These are phyloP conservation scores for Eueides isabella DNA, from an alignment of 1,140 invertebrate genomes.

Conservation along the genomic window DNA sequence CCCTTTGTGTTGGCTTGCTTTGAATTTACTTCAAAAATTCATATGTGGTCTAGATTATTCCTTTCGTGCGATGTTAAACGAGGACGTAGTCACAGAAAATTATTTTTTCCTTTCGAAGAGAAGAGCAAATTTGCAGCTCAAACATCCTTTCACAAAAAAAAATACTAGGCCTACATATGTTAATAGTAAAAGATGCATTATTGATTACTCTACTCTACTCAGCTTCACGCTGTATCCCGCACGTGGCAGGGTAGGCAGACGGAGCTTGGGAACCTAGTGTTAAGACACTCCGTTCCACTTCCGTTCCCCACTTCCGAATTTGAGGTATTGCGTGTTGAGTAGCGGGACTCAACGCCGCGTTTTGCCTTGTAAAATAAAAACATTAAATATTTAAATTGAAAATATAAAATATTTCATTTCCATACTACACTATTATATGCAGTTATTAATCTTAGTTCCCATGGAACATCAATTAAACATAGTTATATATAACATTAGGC, in stretches of 20 bases:
- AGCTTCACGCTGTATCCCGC: too few relatives aligned
- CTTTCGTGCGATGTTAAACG: slow-evolving; percentile 15
- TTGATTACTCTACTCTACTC: neutral
- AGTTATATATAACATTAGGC: neutral
- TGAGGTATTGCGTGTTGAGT: too few relatives aligned
- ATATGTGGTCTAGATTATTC: slow-evolving; percentile 32
- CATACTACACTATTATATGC: too few relatives aligned
- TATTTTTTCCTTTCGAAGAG: slow-evolving; percentile 32
- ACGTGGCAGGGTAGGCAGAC: too few relatives aligned
- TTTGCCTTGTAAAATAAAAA: too few relatives aligned
- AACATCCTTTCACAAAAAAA: slow-evolving; percentile 8
- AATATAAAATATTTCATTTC: too few relatives aligned
- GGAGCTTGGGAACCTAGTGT: too few relatives aligned
- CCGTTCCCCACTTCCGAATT: too few relatives aligned
- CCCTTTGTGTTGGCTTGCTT: slow-evolving; percentile 41
- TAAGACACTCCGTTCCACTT: too few relatives aligned
- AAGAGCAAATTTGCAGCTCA: slow-evolving; percentile 8
- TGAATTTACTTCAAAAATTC: slow-evolving; percentile 40
- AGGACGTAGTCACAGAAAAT: slow-evolving; percentile 25
- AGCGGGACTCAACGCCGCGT: too few relatives aligned
- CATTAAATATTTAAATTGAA: too few relatives aligned
- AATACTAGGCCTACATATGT: neutral
- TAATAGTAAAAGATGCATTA: neutral
- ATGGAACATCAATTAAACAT: neutral
- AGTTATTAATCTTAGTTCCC: neutral